These are phyloP conservation scores for Euschistus heros DNA, from an alignment of 1,140 invertebrate genomes.

Conservation along the genomic window DNA sequence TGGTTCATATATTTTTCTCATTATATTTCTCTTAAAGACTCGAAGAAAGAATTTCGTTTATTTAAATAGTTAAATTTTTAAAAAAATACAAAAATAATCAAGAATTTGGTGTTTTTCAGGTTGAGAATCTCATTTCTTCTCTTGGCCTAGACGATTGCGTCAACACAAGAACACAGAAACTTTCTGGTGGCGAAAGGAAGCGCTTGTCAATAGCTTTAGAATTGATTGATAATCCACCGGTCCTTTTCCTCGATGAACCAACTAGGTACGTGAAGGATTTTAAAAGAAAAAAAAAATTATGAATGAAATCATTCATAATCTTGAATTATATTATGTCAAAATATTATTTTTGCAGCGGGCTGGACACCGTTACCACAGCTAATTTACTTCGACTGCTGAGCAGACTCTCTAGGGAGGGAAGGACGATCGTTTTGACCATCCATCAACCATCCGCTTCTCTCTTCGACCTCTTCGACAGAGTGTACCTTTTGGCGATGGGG, in stretches of 20 bases:
- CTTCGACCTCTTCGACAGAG: slow-evolving; percentile 64
- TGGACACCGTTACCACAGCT: slow-evolving; percentile 63
- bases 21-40: too few species aligned
- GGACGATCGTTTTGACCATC: slow-evolving; percentile 81
- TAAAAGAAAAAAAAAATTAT: too few species aligned
- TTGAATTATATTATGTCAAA: too few species aligned
- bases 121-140: too few species aligned
- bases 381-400: slow-evolving; percentile 65
- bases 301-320: too few species aligned
- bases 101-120: too few species aligned
- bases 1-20: too few species aligned
- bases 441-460: slow-evolving; percentile 78
- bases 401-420: slow-evolving; percentile 61
- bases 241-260: slow-evolving; percentile 73
- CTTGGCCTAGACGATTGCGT: too few species aligned
- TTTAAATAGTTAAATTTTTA: too few species aligned
- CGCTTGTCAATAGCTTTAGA: slow-evolving; percentile 84
- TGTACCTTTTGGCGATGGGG: slow-evolving; percentile 61
- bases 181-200: slow-evolving; percentile 89
- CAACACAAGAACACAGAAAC: slow-evolving; percentile 54
- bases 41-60: too few species aligned
- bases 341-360: slow-evolving; percentile 43
- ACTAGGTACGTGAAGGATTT: slow-evolving; percentile 52
- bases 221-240: slow-evolving; percentile 88
- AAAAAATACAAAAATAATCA: too few species aligned